Base-by-base conservation (phyloP, 1,140 invertebrate species). In the Eciton burchellii region DNA sequence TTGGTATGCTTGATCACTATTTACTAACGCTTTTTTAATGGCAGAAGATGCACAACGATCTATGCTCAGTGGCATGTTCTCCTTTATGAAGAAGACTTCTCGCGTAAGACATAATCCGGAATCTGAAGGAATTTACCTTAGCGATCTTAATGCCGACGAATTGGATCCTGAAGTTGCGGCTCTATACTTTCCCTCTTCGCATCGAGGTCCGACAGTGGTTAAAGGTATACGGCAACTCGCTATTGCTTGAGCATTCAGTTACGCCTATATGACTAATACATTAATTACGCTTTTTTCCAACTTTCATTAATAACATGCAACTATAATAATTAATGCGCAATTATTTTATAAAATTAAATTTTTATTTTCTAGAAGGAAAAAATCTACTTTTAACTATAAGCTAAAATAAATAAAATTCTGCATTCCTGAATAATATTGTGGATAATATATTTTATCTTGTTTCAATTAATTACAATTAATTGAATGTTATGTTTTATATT, bases 161-260 rank as follows among this genome's bases (percentile, higher is more conserved):
- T 95, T 99, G 92, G 98, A 99, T 91, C 98, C 98, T 3, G 97
- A 99, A 93, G 95, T 98, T 70, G 97, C 97, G 1, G 97, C 97
- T 77, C 94, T 99, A 0, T 99, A 99, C 93, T 98, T 99, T 89
- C 96, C 97, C 35, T 92, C 92, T 9, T 94, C 93, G 45, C 92
- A 94, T 81, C 93, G 92, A 83, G 90, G 91, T 24, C 76, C 92
- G 49, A 88, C 87, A 12, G 82, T 79, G 14, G 85, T 82, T 54
- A 93, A 93, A 93, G 91, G 92, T 93, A 92, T 76, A 87, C 72
- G 74, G 56, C 45, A 56, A 81, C 47, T 65, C 0, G 56, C 57
- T 85, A 45, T 71, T 11, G 72, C 72, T 83, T 83, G 3, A 12
- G 41, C 66, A 56, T 12, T n/a, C n/a, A n/a, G 19, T 73, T 21